Conservation (phyloP, 2,113 vertebrate genomes). For the Muscicapa adusta region DNA sequence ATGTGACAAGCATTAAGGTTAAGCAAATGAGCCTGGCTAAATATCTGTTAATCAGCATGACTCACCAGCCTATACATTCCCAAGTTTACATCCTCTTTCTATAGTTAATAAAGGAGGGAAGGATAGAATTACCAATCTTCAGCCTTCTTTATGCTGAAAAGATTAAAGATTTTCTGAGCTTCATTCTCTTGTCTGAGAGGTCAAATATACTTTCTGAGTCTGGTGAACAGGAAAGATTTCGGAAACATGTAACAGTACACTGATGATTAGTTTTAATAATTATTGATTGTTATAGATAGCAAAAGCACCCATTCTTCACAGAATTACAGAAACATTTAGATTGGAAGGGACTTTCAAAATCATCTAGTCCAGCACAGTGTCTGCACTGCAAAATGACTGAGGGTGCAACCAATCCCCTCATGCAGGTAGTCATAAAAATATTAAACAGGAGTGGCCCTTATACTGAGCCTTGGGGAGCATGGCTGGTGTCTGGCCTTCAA, state of each 20-base stretch:
- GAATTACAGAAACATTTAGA: not conserved
- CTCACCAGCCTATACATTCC: slow-evolving; percentile 18
- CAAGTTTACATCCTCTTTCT: slow-evolving; percentile 3
- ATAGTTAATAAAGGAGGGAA: not conserved
- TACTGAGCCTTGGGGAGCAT: not conserved
- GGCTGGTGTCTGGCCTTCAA: not conserved
- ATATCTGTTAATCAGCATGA: slow-evolving; percentile 35
- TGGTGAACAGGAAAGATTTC: not conserved
- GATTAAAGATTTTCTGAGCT: not conserved
- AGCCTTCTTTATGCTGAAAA: not conserved
- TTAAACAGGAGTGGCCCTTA: not conserved
- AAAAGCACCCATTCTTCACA: not conserved
- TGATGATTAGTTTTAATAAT: not conserved
- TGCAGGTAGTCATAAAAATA: not conserved
- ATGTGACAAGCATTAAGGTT: slow-evolving; percentile 7
- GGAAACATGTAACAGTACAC: rapidly evolving
- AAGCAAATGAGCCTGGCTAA: slow-evolving; percentile 36
- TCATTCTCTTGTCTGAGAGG: not conserved
- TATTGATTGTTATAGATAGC: not conserved
- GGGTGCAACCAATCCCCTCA: not conserved
- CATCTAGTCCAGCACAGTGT: not conserved
- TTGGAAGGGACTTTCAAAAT: not conserved
- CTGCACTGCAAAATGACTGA: not conserved
- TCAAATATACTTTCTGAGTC: not conserved
- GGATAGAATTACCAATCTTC: not conserved